phyloP scores from a whole-genome alignment of 2,888 invertebrate species.

The Carterocephalus palaemon region DNA sequence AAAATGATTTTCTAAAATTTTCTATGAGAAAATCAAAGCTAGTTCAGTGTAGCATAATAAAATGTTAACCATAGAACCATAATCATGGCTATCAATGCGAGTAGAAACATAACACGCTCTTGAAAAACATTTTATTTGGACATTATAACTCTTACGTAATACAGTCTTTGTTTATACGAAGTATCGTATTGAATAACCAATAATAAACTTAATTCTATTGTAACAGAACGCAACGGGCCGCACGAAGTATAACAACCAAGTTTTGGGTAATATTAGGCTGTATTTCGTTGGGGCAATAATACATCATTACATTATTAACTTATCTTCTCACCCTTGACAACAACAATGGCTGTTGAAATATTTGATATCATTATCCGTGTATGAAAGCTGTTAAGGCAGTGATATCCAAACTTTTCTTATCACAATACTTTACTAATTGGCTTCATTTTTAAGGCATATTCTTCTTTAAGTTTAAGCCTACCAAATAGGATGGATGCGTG shows the following conservation, averaged over 20 bases:
- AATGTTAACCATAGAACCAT: constrained; percentile 7
- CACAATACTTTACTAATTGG: too few species aligned
- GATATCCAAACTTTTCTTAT: constrained; percentile 10
- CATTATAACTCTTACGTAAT: constrained; percentile 68
- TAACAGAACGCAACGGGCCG: constrained; percentile 19
- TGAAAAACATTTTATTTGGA: constrained; percentile 70
- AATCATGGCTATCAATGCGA: constrained; percentile 54
- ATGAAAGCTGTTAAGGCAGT: constrained; percentile 38
- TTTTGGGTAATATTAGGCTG: constrained; percentile 23
- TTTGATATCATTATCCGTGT: constrained; percentile 72
- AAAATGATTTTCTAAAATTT: too few species aligned
- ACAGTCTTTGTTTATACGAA: constrained; percentile 55
- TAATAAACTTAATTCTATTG: constrained; percentile 33
- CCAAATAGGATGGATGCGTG: too few species aligned
- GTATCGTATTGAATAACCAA: constrained; percentile 23
- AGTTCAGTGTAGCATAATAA: background rate
- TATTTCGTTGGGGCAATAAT: constrained; percentile 55
- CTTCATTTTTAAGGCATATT: too few species aligned
- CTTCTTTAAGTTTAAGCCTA: too few species aligned
- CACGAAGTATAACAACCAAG: constrained; percentile 10
- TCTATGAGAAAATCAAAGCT: too few species aligned
- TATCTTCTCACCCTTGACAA: constrained; percentile 78
- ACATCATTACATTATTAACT: constrained; percentile 77
- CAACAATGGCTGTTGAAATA: constrained; percentile 74
- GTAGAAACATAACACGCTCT: constrained; percentile 66